A percentile compares a stretch with the other conserved stretches of the same genome.
phyloP scores from a whole-genome alignment of 2,888 invertebrate genomes.

The Blastobasis adustella region DNA sequence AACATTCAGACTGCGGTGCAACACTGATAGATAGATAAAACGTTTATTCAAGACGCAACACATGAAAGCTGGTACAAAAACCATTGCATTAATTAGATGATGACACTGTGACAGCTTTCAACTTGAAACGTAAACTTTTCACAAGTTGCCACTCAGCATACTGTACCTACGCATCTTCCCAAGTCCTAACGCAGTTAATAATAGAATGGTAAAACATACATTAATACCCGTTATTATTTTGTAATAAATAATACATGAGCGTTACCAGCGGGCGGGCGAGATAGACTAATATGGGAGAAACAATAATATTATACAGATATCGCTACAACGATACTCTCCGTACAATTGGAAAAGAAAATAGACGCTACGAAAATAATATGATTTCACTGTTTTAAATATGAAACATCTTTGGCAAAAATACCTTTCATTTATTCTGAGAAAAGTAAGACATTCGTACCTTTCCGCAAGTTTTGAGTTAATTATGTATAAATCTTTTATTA shows the following conservation, averaged over 20 bases:
- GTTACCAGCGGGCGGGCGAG: not conserved
- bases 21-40: too few relatives aligned
- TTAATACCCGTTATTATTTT: constrained; percentile 32
- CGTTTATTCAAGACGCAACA: too few relatives aligned
- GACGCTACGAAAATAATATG: not conserved
- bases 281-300: constrained; percentile 1
- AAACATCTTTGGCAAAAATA: constrained; percentile 6
- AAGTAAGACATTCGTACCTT: too few relatives aligned
- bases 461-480: too few relatives aligned
- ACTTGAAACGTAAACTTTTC: too few relatives aligned
- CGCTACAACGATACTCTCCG: not conserved
- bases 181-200: constrained; percentile 1
- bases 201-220: constrained; percentile 19
- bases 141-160: too few relatives aligned
- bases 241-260: constrained; percentile 16
- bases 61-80: too few relatives aligned
- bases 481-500: too few relatives aligned
- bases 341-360: not conserved
- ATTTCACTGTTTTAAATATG: not conserved
- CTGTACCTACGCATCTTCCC: constrained; percentile 2
- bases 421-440: not conserved
- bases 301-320: constrained; percentile 6
- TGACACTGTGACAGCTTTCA: too few relatives aligned
- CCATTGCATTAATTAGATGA: too few relatives aligned
- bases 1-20: too few relatives aligned